Conservation (phyloP, 1,140 invertebrate species). For the Scaptomyza montana region DNA sequence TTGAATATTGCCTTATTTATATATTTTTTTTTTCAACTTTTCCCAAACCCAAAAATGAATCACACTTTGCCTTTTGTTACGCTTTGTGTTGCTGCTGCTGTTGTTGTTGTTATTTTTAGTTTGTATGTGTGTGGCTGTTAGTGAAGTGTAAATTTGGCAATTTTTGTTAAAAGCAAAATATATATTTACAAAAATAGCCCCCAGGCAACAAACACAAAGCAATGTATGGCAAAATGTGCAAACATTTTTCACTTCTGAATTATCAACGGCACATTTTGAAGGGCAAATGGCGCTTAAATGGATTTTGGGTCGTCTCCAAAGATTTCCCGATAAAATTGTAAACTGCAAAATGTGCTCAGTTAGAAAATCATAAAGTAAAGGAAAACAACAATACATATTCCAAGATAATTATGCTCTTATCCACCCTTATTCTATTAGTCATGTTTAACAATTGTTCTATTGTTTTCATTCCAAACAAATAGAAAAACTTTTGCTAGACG, state of each 20-base stretch:
- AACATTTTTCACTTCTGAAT: slow-evolving; percentile 40
- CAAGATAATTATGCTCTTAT: slow-evolving; percentile 22
- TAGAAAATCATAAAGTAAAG: neutral
- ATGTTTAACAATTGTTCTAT: slow-evolving; percentile 37
- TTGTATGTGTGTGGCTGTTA: slow-evolving; percentile 26
- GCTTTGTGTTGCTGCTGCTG: slow-evolving; percentile 15
- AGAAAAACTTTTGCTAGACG: slow-evolving; percentile 67
- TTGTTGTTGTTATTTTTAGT: slow-evolving; percentile 30
- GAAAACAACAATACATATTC: neutral
- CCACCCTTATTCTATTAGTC: slow-evolving; percentile 51
- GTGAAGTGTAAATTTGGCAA: slow-evolving; percentile 78
- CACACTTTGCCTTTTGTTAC: slow-evolving; percentile 53
- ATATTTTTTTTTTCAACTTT: slow-evolving; percentile 25
- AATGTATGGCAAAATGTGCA: slow-evolving; percentile 25
- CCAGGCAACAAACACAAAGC: slow-evolving; percentile 29
- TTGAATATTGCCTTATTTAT: slow-evolving; percentile 79
- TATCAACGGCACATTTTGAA: slow-evolving; percentile 55
- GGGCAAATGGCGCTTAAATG: slow-evolving; percentile 41
- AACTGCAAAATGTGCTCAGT: neutral
- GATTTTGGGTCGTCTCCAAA: neutral
- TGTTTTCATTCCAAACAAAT: slow-evolving; percentile 38
- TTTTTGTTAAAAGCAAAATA: slow-evolving; percentile 72
- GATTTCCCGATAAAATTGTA: neutral
- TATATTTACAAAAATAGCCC: slow-evolving; percentile 50
- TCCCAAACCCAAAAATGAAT: slow-evolving; percentile 35